A percentile compares a stretch with the other conserved stretches of the same genome.
phyloP scores from a whole-genome alignment of 2,113 vertebrate species.

The Embiotoca jacksoni region DNA sequence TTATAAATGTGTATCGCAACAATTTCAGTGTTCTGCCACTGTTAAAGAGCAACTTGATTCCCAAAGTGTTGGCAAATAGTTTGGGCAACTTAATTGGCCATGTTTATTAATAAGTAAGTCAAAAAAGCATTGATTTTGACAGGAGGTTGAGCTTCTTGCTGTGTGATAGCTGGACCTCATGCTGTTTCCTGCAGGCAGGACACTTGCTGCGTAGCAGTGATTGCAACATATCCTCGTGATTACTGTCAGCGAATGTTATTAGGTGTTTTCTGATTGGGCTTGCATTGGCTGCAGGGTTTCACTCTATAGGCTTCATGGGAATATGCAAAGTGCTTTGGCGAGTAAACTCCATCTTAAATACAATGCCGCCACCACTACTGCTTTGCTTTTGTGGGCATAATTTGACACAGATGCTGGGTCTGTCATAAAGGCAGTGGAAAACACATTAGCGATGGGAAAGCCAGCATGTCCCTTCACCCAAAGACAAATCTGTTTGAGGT shows the following conservation, averaged over 20 bases:
- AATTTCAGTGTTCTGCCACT: constrained; percentile 21
- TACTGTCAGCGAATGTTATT: constrained; percentile 81
- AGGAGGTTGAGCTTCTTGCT: constrained; percentile 69
- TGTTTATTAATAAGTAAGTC: constrained; percentile 80
- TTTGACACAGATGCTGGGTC: constrained; percentile 78
- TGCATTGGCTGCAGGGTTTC: constrained; percentile 69
- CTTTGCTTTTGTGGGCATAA: constrained; percentile 72
- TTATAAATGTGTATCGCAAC: constrained; percentile 48
- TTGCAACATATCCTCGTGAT: constrained; percentile 84
- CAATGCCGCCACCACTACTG: constrained; percentile 51
- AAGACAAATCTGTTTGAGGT: constrained; percentile 75
- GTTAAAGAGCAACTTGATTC: constrained; percentile 54
- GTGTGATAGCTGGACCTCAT: constrained; percentile 69
- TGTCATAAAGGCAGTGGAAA: constrained; percentile 75
- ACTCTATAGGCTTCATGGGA: constrained; percentile 74
- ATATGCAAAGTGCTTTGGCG: constrained; percentile 77
- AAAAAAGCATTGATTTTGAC: constrained; percentile 80
- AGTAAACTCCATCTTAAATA: constrained; percentile 70
- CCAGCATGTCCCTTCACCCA: constrained; percentile 71
- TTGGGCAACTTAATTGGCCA: constrained; percentile 75
- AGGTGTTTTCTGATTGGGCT: constrained; percentile 78
- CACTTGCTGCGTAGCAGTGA: constrained; percentile 82
- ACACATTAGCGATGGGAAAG: constrained; percentile 75
- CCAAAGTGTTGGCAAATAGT: constrained; percentile 73
- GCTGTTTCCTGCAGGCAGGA: constrained; percentile 75